Evolutionary conservation across 2,888 invertebrate species (phyloP), one percentile per base, ranked within the genome.

Genomic region (Heliconius charithonia): DNA sequence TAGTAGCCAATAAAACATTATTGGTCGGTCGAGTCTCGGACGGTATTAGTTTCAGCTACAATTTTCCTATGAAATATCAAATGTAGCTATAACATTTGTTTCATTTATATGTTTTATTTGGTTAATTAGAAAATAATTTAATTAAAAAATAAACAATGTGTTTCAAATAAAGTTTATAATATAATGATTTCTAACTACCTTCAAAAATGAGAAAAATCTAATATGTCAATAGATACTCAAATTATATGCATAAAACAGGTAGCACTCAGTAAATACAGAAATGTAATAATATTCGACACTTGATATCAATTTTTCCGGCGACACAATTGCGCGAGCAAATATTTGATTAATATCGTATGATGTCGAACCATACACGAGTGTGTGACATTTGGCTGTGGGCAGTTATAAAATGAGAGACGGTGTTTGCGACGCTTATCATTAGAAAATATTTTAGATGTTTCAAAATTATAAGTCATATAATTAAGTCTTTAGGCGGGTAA

Each of bases 1-100:
- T 78, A 78, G 77, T 67, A 67, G 77, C 77, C 77, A 78, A 78
- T 78, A 78, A 78, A 78, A 78, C 37, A 78, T 78, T 73, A 78
- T 78, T 78, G 77, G 73, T 78, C 66, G 73, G 73, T 74, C 77
- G 77, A 77, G 67, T 73, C 77, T 73, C 77, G 32, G 77, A 67
- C 77, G 77, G 41, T 77, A 67, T 77, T 73, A 73, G 66, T 78
- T 78, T 78, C 72, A 77, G 65, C 56, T 72, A 72, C 76, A 71
- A 71, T 77, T 71, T 77, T 77, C 65, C 71, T 72, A 72, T 77
- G 77, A 51, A 77, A 27, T 77, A 77, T 65, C 37, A 16, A 56
- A 77, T n/a, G 56, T 10, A 51, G 10, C 2, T 56, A 27, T 62
- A 73, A 12, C 37, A 25, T 37, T 74, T 19, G 12, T 76, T 41